phyloP scores from a whole-genome alignment of 2,797 vertebrate genomes.

The Todus mexicanus region DNA sequence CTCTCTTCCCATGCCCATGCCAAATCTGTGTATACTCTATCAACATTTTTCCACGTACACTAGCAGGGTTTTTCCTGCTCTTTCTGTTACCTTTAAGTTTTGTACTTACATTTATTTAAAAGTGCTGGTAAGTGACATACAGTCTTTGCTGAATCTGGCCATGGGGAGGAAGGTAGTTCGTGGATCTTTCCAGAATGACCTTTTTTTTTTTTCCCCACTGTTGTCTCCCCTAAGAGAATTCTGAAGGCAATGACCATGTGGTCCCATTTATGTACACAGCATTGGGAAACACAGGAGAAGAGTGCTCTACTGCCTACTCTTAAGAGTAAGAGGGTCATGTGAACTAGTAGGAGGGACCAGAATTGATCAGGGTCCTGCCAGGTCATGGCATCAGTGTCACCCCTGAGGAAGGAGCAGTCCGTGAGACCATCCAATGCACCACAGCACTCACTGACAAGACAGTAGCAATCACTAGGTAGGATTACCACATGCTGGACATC shows the following conservation, averaged over 20 bases:
- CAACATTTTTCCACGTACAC: neutral
- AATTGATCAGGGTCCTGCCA: neutral
- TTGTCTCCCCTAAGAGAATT: neutral
- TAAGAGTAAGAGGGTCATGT: neutral
- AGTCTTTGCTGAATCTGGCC: neutral
- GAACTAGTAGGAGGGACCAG: neutral
- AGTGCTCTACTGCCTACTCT: neutral
- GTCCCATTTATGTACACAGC: neutral
- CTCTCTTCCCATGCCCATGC: neutral
- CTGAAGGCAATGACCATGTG: rapidly evolving
- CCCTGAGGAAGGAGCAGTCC: neutral
- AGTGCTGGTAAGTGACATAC: neutral
- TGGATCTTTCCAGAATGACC: neutral
- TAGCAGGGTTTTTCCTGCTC: neutral
- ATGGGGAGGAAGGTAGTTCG: neutral
- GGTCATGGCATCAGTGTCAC: rapidly evolving
- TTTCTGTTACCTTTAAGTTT: neutral
- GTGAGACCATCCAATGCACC: neutral
- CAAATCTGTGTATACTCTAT: neutral
- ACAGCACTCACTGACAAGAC: rapidly evolving
- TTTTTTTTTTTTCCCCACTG: neutral
- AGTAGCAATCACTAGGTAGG: neutral
- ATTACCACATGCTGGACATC: neutral
- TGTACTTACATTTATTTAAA: neutral
- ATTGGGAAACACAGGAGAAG: neutral